Conservation (phyloP, 2,113 vertebrate genomes). For the Mandrillus leucophaeus region DNA sequence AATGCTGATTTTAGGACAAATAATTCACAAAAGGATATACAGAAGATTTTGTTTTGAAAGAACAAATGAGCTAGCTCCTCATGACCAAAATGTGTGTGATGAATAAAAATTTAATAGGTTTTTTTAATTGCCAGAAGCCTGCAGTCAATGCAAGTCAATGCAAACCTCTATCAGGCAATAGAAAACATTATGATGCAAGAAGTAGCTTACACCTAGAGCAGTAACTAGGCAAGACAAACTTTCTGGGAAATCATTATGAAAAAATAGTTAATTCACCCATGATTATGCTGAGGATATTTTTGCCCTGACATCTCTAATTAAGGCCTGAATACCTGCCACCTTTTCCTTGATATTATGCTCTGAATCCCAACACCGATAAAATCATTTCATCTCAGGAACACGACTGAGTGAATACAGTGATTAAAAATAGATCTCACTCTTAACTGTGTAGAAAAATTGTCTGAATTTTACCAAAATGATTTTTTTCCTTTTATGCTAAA, state of each 20-base stretch:
- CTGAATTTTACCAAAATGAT: neutral
- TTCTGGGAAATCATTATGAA: conserved; percentile 48
- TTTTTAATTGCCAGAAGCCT: neutral
- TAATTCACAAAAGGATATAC: neutral
- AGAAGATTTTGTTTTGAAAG: neutral
- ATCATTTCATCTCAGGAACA: neutral
- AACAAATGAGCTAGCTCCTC: neutral
- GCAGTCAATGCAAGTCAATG: neutral
- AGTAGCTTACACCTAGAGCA: neutral
- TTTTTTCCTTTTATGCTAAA: neutral
- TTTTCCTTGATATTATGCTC: neutral
- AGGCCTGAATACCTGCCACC: neutral
- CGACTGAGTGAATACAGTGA: neutral
- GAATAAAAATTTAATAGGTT: neutral
- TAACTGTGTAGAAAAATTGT: neutral
- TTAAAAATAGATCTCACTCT: neutral
- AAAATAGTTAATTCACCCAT: conserved; percentile 40
- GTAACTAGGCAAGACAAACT: neutral
- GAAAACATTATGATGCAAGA: neutral
- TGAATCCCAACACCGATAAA: neutral
- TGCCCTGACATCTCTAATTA: neutral
- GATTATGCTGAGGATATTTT: conserved; percentile 43
- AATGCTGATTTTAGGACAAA: neutral
- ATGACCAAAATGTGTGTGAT: neutral
- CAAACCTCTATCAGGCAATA: neutral